phyloP scores from a whole-genome alignment of 1,140 invertebrate species.

The Hycleus cichorii region DNA sequence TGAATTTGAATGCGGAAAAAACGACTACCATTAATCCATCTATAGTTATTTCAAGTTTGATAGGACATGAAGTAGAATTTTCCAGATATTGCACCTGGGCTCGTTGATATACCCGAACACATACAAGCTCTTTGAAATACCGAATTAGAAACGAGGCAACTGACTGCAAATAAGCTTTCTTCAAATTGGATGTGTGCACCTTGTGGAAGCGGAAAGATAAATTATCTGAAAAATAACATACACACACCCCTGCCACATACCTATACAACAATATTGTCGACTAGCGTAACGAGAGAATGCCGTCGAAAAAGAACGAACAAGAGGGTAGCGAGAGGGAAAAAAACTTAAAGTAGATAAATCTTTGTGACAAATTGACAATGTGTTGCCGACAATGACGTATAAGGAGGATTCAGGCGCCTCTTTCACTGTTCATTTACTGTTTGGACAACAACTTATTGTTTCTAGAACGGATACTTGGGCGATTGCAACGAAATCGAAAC shows the following conservation, averaged over 20 bases:
- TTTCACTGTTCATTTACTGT: constrained; percentile 1
- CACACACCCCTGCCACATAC: neutral
- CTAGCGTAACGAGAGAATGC: neutral
- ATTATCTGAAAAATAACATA: constrained; percentile 26
- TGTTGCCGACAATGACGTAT: constrained; percentile 23
- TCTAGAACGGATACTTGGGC: too few species aligned
- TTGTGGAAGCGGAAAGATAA: constrained; percentile 27
- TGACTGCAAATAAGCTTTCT: constrained; percentile 27
- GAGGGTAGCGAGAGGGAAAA: neutral
- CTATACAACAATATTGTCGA: neutral
- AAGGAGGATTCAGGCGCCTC: constrained; percentile 8
- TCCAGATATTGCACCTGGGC: constrained; percentile 19
- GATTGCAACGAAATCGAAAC: too few species aligned
- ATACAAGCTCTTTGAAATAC: neutral
- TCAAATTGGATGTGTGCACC: constrained; percentile 28
- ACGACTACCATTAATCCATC: neutral
- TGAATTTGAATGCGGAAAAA: neutral
- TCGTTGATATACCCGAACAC: constrained; percentile 4
- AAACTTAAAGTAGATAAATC: constrained; percentile 22
- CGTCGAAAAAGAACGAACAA: neutral
- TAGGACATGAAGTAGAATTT: constrained; percentile 12
- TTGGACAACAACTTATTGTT: neutral
- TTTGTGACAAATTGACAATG: constrained; percentile 29
- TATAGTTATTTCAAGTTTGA: neutral
- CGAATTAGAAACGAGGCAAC: constrained; percentile 15